These are phyloP conservation scores for Antheraea pernyi DNA, from an alignment of 1,140 invertebrate species.

Conservation along the genomic window DNA sequence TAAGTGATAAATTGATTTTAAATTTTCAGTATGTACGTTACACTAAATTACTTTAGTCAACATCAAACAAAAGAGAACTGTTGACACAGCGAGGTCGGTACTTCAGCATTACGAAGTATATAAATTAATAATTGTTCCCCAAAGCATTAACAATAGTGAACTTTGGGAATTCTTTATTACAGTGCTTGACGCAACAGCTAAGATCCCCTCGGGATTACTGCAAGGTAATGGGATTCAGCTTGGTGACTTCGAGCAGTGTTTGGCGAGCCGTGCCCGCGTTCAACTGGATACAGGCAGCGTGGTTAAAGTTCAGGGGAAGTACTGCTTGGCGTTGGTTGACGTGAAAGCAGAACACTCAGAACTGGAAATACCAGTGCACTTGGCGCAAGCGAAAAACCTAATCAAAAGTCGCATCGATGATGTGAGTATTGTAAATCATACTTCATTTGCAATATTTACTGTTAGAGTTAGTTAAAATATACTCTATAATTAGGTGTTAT, in stretches of 20 bases:
- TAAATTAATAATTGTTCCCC: conserved; percentile 17
- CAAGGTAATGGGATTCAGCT: conserved; percentile 85
- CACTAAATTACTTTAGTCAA: neutral
- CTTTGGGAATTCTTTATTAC: conserved; percentile 43
- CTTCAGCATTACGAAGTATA: neutral
- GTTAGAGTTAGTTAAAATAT: too few relatives aligned
- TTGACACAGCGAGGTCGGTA: neutral
- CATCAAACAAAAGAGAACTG: conserved; percentile 1
- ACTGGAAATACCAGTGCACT: conserved; percentile 80
- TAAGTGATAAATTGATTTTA: neutral
- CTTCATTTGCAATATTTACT: conserved; percentile 4
- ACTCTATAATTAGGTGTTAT: too few relatives aligned
- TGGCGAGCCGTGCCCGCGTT: conserved; percentile 79
- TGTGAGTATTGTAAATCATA: conserved; percentile 75
- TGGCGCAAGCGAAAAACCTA: conserved; percentile 81
- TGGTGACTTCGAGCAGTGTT: conserved; percentile 86
- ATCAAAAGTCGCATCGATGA: conserved; percentile 82
- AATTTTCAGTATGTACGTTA: neutral
- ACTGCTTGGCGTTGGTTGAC: conserved; percentile 84
- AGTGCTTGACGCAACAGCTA: conserved; percentile 87
- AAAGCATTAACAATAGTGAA: conserved; percentile 32
- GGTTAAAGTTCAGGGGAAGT: conserved; percentile 83
- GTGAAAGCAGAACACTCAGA: conserved; percentile 78
- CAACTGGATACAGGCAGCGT: conserved; percentile 75
- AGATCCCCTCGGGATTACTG: conserved; percentile 83